These are phyloP conservation scores for Halcyon senegalensis DNA, from an alignment of 2,113 vertebrate genomes.

Conservation along the genomic window DNA sequence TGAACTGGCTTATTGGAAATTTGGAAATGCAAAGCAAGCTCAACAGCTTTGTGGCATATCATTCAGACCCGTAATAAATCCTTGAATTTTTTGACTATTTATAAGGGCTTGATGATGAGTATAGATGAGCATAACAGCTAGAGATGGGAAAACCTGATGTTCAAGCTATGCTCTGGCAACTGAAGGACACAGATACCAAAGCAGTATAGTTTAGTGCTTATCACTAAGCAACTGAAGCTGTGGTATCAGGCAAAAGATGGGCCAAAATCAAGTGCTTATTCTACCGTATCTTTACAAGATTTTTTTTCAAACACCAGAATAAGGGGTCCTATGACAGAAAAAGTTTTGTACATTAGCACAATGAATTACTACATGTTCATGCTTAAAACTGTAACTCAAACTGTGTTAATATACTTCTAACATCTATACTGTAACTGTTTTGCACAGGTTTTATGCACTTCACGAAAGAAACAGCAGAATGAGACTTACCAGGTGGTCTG, in stretches of 20 bases:
- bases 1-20: background rate
- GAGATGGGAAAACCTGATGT: background rate
- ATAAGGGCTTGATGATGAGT: background rate
- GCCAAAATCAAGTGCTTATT: background rate
- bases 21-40: background rate
- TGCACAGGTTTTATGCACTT: background rate
- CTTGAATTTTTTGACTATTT: background rate
- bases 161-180: background rate
- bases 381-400: background rate
- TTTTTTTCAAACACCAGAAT: background rate
- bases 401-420: background rate
- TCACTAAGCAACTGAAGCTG: background rate
- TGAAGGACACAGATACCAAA: background rate
- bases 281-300: background rate
- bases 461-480: background rate
- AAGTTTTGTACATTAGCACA: background rate
- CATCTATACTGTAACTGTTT: background rate
- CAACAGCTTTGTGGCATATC: background rate
- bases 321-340: background rate
- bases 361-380: background rate
- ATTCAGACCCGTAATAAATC: background rate
- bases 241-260: background rate
- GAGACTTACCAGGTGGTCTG: slow-evolving; percentile 91
- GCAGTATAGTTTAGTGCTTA: background rate
- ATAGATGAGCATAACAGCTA: background rate